A percentile compares a stretch with the other conserved stretches of the same genome.
phyloP scores from a whole-genome alignment of 2,113 vertebrate species.

The Oreochromis aureus region DNA sequence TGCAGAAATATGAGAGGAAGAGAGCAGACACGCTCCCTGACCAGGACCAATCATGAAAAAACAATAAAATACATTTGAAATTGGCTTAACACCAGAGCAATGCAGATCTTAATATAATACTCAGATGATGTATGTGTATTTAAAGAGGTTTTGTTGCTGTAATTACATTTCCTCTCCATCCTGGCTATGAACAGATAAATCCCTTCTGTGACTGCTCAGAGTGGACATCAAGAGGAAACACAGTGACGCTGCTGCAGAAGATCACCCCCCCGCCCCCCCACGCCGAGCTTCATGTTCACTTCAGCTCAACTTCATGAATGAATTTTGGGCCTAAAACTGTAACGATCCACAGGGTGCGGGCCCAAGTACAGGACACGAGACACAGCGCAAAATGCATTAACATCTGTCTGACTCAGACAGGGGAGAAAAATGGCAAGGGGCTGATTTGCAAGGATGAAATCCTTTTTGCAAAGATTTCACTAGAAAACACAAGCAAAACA shows the following conservation, averaged over 20 bases:
- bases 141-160: background rate
- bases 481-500: background rate
- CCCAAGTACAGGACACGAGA: background rate
- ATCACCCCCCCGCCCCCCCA: background rate
- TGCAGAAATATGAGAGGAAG: background rate
- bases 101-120: background rate
- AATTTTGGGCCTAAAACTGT: background rate
- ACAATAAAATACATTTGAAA: constrained; percentile 13
- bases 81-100: background rate
- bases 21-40: background rate
- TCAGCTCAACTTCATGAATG: background rate
- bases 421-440: background rate
- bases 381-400: background rate
- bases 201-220: background rate
- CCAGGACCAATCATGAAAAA: constrained; percentile 4
- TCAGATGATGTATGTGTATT: background rate
- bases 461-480: background rate
- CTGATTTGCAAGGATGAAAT: background rate
- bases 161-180: background rate
- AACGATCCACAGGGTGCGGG: background rate
- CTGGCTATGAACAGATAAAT: background rate
- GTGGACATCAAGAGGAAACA: background rate
- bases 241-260: background rate
- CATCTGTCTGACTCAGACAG: background rate
- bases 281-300: background rate